A percentile compares a stretch with the other conserved stretches of the same genome.
Conservation (phyloP, 1,140 invertebrate species). For the Pemphigus obesinymphae region DNA sequence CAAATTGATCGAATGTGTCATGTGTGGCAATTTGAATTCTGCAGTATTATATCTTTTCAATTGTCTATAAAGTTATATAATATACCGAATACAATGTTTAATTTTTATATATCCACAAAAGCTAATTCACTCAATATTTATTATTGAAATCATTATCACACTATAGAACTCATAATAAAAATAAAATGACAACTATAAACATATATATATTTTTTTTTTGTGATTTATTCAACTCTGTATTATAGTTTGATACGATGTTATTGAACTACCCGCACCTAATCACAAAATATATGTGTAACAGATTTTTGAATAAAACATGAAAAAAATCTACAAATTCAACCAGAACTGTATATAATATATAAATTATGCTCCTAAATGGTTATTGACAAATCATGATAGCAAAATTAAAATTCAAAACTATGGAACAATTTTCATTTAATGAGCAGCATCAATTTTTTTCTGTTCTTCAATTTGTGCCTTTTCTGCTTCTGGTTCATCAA, state of each 20-base stretch:
- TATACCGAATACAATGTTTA: no score
- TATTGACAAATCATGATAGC: background rate
- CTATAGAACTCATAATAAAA: no score
- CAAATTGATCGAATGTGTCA: no score
- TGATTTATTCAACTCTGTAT: background rate
- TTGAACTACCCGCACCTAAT: background rate
- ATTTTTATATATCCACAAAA: no score
- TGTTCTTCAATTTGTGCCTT: background rate
- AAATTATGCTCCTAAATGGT: background rate
- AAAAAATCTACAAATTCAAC: constrained; percentile 37
- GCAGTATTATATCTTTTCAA: no score
- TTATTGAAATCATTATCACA: no score
- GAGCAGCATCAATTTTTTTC: constrained; percentile 27
- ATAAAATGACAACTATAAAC: background rate
- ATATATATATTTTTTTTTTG: background rate
- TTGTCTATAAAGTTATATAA: no score
- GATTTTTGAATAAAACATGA: background rate
- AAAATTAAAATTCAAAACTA: constrained; percentile 9
- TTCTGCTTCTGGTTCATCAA: constrained; percentile 3
- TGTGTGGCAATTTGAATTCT: no score
- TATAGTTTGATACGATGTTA: background rate
- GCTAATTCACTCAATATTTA: no score
- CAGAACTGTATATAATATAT: background rate
- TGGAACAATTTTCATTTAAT: constrained; percentile 2
- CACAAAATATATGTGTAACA: background rate